Base-by-base conservation (phyloP, 1,140 invertebrate genomes). In the Scaptomyza pallida region DNA sequence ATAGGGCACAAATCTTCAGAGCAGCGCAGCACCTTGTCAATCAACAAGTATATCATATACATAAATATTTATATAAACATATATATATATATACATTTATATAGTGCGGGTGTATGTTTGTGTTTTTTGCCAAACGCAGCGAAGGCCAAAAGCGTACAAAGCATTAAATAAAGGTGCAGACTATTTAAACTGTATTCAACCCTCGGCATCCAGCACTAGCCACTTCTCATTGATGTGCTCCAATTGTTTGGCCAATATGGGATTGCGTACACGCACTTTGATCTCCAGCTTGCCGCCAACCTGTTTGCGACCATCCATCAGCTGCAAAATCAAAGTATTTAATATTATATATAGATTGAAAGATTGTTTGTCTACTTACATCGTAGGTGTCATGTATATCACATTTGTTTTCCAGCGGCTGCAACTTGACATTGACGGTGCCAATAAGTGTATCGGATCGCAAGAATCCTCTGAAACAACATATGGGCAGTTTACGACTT, bases 151-250 rank as follows among this genome's bases (percentile, higher is more conserved):
- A 72, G 61, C 76, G 72, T 55, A 61, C 35, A 60, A 21, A 62
- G 17, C 19, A 35, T 35, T 54, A 57, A 68, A 80, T 33, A 50
- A 16, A 48, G 30, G n/a, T 52, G 1, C n/a, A 48, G 12, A 8
- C 44, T n/a, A 3, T 5, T n/a, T n/a, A 1, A 30, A 19, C 5
- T 26, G 15, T 35, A 23, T 19, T 73, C 33, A 75, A 47, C 61
- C 57, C 43, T 78, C 60, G 50, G 78, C 67, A 92, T 96, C 95
- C 37, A 97, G 93, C 45, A 97, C 94, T 0, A 99, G 93, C 98
- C 98, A 99, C 91, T 98, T 98, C 86, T 99, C 97, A 35, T 95
- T 95, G 10, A 96, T 94, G 89, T 96, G 95, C 85, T 98, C 97
- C 0, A 99, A 94, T 92, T 99, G 96, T 80, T 98, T 98, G 5